phyloP scores from a whole-genome alignment of 2,888 invertebrate genomes.

The Andrena camellia region DNA sequence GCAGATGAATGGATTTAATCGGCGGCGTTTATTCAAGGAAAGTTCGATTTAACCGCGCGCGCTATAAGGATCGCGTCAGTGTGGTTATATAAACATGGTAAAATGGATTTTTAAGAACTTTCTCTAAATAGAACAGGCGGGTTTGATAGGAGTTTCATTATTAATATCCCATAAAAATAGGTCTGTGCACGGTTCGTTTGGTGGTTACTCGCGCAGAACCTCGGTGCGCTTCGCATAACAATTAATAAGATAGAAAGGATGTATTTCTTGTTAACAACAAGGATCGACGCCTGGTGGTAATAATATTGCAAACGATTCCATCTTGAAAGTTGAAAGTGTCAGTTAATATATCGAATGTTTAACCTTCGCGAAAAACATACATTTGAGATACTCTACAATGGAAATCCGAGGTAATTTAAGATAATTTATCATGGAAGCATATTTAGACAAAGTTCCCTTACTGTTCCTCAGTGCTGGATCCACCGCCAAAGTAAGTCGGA shows the following conservation, averaged over 20 bases:
- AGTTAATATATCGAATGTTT: too few species aligned
- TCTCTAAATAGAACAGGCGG: background rate
- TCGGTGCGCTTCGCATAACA: background rate
- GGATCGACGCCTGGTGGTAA: too few species aligned
- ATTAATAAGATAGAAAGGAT: background rate
- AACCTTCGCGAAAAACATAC: too few species aligned
- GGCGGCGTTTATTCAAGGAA: conserved; percentile 17
- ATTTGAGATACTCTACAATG: too few species aligned
- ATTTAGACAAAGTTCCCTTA: too few species aligned
- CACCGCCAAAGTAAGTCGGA: too few species aligned
- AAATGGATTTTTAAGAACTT: too few species aligned
- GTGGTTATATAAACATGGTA: too few species aligned
- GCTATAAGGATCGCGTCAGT: background rate
- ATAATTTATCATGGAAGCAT: too few species aligned
- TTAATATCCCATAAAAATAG: conserved; percentile 24
- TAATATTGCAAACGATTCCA: background rate
- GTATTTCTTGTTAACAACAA: background rate
- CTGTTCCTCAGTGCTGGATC: too few species aligned
- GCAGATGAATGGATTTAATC: conserved; percentile 49
- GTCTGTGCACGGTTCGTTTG: conserved; percentile 1
- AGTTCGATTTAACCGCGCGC: background rate
- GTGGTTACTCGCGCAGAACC: conserved; percentile 8
- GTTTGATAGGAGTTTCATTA: background rate
- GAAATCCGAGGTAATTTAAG: too few species aligned
- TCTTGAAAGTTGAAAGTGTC: background rate